phyloP scores from a whole-genome alignment of 2,888 invertebrate species.

The Ferdinandea cuprea region DNA sequence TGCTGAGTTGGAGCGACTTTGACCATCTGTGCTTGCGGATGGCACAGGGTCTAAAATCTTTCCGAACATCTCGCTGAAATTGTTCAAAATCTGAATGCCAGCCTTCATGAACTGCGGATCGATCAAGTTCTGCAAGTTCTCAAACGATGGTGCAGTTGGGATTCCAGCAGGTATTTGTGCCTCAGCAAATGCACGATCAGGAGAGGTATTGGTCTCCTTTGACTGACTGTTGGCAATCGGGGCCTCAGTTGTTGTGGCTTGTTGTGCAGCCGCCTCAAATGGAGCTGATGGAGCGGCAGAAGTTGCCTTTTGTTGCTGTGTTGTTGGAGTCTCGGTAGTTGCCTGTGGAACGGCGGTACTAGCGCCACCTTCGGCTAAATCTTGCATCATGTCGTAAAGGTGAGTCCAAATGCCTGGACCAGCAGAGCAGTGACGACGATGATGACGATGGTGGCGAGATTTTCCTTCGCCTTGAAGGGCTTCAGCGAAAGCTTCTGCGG shows the following conservation, averaged over 20 bases:
- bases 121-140: slow-evolving; percentile 78
- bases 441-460: slow-evolving; percentile 72
- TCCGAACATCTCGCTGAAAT: slow-evolving; percentile 82
- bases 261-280: slow-evolving; percentile 2
- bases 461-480: slow-evolving; percentile 45
- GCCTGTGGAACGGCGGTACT: slow-evolving; percentile 34
- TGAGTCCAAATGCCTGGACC: slow-evolving; percentile 75
- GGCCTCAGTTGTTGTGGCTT: slow-evolving; percentile 38
- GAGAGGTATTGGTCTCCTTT: slow-evolving; percentile 58
- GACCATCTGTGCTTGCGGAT: slow-evolving; percentile 75
- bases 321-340: slow-evolving; percentile 33
- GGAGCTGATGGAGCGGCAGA: neutral
- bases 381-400: slow-evolving; percentile 79
- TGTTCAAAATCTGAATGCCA: slow-evolving; percentile 81
- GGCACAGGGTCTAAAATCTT: slow-evolving; percentile 80
- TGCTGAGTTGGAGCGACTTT: slow-evolving; percentile 20
- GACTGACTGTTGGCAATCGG: slow-evolving; percentile 17
- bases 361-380: slow-evolving; percentile 78
- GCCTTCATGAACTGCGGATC: slow-evolving; percentile 81
- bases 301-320: slow-evolving; percentile 23
- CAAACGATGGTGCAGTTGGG: slow-evolving; percentile 66
- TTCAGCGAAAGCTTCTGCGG: slow-evolving; percentile 4
- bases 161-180: slow-evolving; percentile 3
- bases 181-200: slow-evolving; percentile 18
- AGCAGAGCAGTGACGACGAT: slow-evolving; percentile 62